Conservation (phyloP, 2,113 vertebrate species). For the Oryzias melastigma region DNA sequence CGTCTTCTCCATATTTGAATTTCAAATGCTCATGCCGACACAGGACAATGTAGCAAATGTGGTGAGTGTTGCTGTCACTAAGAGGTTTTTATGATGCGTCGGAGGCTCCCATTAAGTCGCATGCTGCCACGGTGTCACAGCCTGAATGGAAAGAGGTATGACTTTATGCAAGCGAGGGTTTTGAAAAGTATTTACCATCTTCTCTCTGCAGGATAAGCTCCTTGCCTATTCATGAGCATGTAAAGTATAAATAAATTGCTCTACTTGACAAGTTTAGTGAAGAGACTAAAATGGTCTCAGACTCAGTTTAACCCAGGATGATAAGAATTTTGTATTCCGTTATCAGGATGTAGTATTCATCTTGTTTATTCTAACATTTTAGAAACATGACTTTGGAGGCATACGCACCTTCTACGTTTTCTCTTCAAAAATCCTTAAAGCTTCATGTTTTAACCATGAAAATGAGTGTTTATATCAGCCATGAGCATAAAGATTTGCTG, state of each 20-base stretch:
- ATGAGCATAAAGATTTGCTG: no score
- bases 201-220: constrained; percentile 12
- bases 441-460: no score
- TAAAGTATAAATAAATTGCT: constrained; percentile 50
- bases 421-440: no score
- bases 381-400: no score
- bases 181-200: constrained; percentile 25
- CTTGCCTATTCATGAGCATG: constrained; percentile 41
- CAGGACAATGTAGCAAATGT: not conserved
- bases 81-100: not conserved
- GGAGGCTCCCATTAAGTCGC: not conserved
- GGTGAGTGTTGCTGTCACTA: not conserved
- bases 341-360: no score
- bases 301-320: not conserved
- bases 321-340: no score
- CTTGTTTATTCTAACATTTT: no score
- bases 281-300: constrained; percentile 14
- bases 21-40: not conserved
- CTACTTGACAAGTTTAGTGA: constrained; percentile 25
- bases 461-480: no score
- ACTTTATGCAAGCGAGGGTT: constrained; percentile 13
- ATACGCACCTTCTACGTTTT: no score
- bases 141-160: not conserved
- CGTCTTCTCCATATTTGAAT: not conserved
- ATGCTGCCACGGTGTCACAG: not conserved